Evolutionary conservation across 2,113 vertebrate genomes (phyloP).

Genomic region (Oriolus oriolus): DNA sequence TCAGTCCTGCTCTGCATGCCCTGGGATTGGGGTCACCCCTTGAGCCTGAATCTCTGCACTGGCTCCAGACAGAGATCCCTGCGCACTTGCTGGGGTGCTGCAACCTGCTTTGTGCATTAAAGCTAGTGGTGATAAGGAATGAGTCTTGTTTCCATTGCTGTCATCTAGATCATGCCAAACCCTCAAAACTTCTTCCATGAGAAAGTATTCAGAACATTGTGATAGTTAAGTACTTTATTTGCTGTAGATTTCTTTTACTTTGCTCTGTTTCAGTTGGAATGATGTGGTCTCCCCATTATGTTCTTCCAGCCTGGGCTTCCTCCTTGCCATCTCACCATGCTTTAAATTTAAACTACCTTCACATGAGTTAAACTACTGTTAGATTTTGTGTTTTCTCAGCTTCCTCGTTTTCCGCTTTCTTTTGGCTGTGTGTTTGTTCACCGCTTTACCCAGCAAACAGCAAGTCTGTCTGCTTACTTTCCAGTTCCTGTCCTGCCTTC

Average conservation of each 20-base stretch:
- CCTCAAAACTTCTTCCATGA: neutral
- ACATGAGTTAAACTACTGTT: neutral
- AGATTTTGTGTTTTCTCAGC: neutral
- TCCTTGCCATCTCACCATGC: neutral
- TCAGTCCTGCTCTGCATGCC: neutral
- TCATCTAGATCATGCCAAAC: neutral
- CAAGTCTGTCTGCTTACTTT: neutral
- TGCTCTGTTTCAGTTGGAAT: neutral
- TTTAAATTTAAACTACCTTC: neutral
- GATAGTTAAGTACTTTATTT: neutral
- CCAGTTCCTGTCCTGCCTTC: neutral
- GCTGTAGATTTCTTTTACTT: neutral
- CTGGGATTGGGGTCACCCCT: neutral
- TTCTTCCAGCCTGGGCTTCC: neutral
- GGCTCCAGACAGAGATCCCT: neutral
- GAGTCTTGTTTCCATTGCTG: neutral
- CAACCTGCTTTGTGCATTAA: neutral
- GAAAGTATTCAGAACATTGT: neutral
- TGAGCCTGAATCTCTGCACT: neutral
- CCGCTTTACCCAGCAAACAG: neutral
- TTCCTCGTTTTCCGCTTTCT: neutral
- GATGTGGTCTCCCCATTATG: neutral
- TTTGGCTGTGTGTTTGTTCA: neutral
- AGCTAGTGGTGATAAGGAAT: neutral
- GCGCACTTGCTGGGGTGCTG: accelerated